These are phyloP conservation scores for Plotosus lineatus DNA, from an alignment of 2,113 vertebrate genomes.

Conservation along the genomic window DNA sequence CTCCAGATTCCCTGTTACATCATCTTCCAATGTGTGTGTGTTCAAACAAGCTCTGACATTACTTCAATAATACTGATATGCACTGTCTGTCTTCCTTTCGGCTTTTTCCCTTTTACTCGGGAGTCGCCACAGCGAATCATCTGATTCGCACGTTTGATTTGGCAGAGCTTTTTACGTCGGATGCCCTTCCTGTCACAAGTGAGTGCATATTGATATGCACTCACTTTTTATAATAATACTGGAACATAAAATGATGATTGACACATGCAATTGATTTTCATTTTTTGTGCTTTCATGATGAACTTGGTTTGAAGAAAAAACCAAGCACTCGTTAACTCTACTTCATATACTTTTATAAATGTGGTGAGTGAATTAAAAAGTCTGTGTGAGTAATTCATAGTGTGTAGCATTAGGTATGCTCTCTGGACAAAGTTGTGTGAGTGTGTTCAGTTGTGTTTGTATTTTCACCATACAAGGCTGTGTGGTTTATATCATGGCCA, in stretches of 20 bases:
- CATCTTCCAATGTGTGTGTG: not conserved
- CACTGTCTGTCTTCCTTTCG: too few species aligned
- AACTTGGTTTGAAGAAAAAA: not conserved
- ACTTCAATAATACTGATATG: not conserved
- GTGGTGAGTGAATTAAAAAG: not conserved
- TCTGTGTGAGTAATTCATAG: not conserved
- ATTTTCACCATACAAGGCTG: not conserved
- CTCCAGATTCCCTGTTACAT: not conserved
- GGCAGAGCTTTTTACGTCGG: too few species aligned
- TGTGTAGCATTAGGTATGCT: too few species aligned
- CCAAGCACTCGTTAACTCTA: not conserved
- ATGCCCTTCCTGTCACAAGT: too few species aligned
- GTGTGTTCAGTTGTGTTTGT: not conserved
- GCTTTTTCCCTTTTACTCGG: too few species aligned
- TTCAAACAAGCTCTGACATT: slow-evolving; percentile 7
- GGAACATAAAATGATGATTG: not conserved
- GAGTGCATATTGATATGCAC: too few species aligned
- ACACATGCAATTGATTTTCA: not conserved
- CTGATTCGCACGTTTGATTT: too few species aligned
- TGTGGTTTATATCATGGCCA: not conserved
- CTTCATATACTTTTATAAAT: not conserved
- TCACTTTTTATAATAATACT: too few species aligned
- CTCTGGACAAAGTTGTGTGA: not conserved
- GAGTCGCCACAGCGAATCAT: too few species aligned
- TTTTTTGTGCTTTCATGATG: not conserved